Percentiles rank a stretch among this genome's conserved stretches.
These are phyloP conservation scores for Hydropotes inermis DNA, from an alignment of 2,113 vertebrate genomes.

Conservation along the genomic window DNA sequence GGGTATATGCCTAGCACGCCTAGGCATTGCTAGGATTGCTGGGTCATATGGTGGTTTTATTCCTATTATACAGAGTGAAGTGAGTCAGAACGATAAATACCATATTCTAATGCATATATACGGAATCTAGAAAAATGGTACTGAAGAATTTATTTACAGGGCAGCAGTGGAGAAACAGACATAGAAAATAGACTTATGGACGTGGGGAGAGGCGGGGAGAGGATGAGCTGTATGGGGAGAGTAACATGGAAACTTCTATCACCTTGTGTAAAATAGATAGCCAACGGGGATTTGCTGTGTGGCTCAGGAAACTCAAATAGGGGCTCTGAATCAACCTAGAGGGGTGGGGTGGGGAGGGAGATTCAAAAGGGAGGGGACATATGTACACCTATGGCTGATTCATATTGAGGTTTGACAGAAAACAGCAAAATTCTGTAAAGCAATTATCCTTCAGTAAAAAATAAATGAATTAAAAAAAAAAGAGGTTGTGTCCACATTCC, in stretches of 20 bases:
- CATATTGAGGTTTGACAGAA: neutral
- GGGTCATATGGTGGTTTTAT: neutral
- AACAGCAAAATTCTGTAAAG: neutral
- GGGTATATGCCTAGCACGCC: neutral
- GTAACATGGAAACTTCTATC: neutral
- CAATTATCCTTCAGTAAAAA: neutral
- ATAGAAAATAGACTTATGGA: neutral
- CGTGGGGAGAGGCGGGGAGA: neutral
- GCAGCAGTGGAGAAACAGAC: neutral
- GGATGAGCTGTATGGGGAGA: neutral
- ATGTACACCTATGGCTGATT: neutral
- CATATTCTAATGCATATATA: neutral
- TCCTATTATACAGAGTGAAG: neutral
- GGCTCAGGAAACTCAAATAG: neutral
- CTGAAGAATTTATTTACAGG: neutral
- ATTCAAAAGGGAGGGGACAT: neutral
- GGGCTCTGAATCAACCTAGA: neutral
- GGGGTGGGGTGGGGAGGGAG: neutral
- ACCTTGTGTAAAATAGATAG: neutral
- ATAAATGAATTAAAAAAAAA: neutral
- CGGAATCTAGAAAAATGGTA: neutral
- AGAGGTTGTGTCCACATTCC: neutral
- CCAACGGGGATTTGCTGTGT: rapidly evolving
- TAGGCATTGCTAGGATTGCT: neutral
- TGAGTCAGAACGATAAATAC: neutral